Conservation (phyloP, 2,113 vertebrate species). For the Thinocorus orbignyianus region DNA sequence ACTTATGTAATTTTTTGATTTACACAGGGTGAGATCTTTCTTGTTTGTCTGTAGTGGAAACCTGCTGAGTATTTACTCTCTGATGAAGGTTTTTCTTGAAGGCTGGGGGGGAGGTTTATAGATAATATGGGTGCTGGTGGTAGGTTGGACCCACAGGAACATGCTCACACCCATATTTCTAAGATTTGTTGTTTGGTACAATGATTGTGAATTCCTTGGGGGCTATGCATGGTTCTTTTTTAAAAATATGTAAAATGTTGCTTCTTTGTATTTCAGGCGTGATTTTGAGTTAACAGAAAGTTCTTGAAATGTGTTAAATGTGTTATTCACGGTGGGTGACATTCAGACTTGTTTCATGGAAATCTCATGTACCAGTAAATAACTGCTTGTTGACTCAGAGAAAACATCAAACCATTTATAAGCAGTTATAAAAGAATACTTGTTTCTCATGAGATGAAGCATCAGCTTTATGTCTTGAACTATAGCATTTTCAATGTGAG, state of each 20-base stretch:
- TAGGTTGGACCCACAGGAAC: not conserved
- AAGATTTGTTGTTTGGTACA: not conserved
- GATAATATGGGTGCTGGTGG: not conserved
- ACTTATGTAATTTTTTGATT: not conserved
- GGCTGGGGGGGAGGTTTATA: not conserved
- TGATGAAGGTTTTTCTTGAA: not conserved
- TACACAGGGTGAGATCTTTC: not conserved
- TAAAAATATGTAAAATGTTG: not conserved
- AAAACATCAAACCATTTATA: not conserved
- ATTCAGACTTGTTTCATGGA: constrained; percentile 10
- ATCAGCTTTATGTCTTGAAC: not conserved
- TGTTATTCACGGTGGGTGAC: not conserved
- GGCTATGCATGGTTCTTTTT: not conserved
- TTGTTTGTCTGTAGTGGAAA: not conserved
- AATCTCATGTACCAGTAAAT: constrained; percentile 11
- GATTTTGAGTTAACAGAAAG: constrained; percentile 6
- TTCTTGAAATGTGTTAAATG: constrained; percentile 38
- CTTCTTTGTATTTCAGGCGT: not conserved
- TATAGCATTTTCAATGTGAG: not conserved
- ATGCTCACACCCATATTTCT: accelerated
- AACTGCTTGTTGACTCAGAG: not conserved
- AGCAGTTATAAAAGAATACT: constrained; percentile 2
- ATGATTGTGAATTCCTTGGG: not conserved
- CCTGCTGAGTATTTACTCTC: not conserved
- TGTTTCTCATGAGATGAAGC: constrained; percentile 16